Percentiles rank a stretch among this genome's conserved stretches.
These are phyloP conservation scores for Cynodonichthys magdalenae DNA, from an alignment of 2,797 vertebrate species.

Conservation along the genomic window DNA sequence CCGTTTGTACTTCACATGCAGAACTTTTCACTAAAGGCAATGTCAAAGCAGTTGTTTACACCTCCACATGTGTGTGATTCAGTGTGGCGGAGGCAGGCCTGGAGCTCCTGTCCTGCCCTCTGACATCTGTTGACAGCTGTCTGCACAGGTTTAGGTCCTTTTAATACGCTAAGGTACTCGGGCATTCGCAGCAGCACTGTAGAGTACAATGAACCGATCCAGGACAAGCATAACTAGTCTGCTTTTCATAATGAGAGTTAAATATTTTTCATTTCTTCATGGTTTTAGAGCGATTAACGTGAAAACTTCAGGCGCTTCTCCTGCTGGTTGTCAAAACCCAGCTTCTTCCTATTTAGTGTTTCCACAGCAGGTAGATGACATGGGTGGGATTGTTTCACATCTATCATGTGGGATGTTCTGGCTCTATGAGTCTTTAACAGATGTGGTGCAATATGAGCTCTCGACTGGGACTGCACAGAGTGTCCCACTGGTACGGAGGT, in stretches of 20 bases:
- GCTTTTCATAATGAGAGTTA: background rate
- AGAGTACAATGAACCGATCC: conserved; percentile 18
- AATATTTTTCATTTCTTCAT: conserved; percentile 13
- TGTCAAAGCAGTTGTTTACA: conserved; percentile 69
- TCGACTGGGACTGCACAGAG: conserved; percentile 60
- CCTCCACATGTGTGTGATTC: conserved; percentile 55
- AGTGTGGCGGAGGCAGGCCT: conserved; percentile 48
- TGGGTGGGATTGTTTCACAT: conserved; percentile 46
- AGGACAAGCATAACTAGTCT: conserved; percentile 17
- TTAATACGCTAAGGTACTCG: conserved; percentile 45
- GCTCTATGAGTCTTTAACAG: conserved; percentile 46
- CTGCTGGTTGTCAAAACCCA: conserved; percentile 30
- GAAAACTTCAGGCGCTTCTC: conserved; percentile 42
- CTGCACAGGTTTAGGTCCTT: conserved; percentile 64
- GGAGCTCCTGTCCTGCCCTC: conserved; percentile 52
- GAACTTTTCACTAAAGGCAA: conserved; percentile 50
- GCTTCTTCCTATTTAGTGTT: conserved; percentile 38
- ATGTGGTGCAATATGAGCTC: conserved; percentile 49
- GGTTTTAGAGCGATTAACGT: background rate
- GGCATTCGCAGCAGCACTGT: conserved; percentile 46
- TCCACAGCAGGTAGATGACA: conserved; percentile 42
- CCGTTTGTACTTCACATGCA: conserved; percentile 35
- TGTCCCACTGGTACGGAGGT: conserved; percentile 55
- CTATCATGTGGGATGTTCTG: conserved; percentile 23
- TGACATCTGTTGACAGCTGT: conserved; percentile 74